phyloP scores from a whole-genome alignment of 2,113 vertebrate genomes.

The Guaruba guarouba region DNA sequence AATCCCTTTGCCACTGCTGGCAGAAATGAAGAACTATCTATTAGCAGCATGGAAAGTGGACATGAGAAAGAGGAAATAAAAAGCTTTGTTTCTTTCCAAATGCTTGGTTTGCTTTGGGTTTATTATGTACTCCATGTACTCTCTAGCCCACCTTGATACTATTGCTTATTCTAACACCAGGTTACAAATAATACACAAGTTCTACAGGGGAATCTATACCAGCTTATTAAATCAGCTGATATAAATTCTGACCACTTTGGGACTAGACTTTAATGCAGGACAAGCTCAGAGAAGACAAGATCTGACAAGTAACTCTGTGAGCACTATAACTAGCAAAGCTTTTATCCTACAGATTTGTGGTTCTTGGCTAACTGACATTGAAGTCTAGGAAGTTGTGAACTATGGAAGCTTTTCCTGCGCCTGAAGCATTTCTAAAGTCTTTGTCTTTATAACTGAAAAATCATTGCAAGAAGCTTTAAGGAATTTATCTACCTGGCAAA shows the following conservation, averaged over 20 bases:
- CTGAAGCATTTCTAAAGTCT: background rate
- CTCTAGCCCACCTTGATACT: background rate
- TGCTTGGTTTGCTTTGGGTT: background rate
- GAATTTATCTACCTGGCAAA: background rate
- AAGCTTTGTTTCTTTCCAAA: background rate
- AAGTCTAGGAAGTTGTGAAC: background rate
- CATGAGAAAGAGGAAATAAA: background rate
- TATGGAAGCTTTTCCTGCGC: background rate
- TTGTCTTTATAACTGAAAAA: background rate
- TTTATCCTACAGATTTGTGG: background rate
- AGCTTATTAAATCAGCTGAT: background rate
- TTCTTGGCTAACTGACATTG: background rate
- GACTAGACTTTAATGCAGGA: background rate
- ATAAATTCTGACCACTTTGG: background rate
- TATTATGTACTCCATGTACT: rapidly evolving
- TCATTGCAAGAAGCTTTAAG: background rate
- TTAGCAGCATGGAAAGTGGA: background rate
- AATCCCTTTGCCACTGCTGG: background rate
- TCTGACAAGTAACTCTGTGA: background rate
- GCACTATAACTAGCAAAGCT: background rate
- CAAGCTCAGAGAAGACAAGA: background rate
- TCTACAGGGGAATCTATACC: background rate
- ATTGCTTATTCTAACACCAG: background rate
- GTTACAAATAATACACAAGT: background rate
- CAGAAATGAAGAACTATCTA: background rate